Conservation (phyloP, 2,113 vertebrate genomes). For the Sebastes fasciatus region DNA sequence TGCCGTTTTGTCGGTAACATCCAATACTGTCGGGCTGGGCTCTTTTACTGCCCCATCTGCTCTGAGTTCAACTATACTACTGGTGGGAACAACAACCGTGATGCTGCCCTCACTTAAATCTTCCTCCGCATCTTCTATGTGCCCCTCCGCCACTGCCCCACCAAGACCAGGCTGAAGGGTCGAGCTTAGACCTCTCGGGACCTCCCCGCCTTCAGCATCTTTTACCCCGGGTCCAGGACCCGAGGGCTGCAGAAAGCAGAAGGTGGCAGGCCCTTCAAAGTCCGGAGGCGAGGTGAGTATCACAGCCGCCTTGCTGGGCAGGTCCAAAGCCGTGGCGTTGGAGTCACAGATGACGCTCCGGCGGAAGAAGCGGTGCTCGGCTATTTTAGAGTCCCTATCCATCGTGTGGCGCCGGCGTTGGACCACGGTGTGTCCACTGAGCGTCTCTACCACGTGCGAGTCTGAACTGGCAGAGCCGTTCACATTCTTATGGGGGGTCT, state of each 20-base stretch:
- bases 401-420: constrained; percentile 95
- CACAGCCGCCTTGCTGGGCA: constrained; percentile 89
- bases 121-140: constrained; percentile 21
- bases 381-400: constrained; percentile 94
- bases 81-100: neutral
- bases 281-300: constrained; percentile 86
- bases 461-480: constrained; percentile 92
- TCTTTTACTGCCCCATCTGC: constrained; percentile 45
- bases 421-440: constrained; percentile 83
- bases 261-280: constrained; percentile 55
- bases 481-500: constrained; percentile 88
- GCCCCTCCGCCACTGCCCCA: constrained; percentile 35
- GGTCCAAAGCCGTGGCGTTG: constrained; percentile 94
- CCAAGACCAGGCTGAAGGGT: constrained; percentile 40
- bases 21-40: constrained; percentile 60
- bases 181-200: constrained; percentile 19
- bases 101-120: neutral
- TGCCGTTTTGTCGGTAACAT: constrained; percentile 52
- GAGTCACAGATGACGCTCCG: constrained; percentile 98
- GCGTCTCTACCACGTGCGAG: constrained; percentile 87
- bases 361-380: constrained; percentile 96
- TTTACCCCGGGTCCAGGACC: constrained; percentile 24
- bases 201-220: constrained; percentile 14
- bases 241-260: constrained; percentile 33
- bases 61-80: constrained; percentile 10